These are phyloP conservation scores for Turdus rufiventris DNA, from an alignment of 2,113 vertebrate genomes.

Conservation along the genomic window DNA sequence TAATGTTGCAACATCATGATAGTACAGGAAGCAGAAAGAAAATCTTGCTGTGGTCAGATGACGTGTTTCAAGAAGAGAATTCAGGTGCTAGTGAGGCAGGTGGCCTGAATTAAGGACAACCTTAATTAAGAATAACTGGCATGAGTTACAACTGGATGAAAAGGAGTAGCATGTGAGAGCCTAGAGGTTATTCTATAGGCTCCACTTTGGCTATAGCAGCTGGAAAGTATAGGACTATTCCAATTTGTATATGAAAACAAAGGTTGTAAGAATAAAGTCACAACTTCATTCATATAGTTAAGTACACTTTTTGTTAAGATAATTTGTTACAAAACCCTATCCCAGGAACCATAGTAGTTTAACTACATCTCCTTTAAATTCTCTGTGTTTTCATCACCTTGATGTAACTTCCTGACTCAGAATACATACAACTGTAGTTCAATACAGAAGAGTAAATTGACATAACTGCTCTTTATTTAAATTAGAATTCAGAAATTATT, in stretches of 20 bases:
- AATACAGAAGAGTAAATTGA: background rate
- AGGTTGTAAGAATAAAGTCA: background rate
- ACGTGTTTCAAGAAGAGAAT: background rate
- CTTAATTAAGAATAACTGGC: background rate
- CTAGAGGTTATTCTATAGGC: background rate
- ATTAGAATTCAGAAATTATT: background rate
- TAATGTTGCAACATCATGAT: background rate
- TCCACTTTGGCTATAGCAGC: background rate
- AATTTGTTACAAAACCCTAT: background rate
- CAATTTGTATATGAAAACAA: background rate
- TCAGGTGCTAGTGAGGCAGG: background rate
- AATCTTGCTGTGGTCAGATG: background rate
- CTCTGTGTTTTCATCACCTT: background rate
- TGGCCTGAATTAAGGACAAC: background rate
- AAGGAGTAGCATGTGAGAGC: background rate
- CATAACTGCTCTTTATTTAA: background rate
- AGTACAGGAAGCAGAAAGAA: background rate
- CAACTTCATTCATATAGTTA: background rate
- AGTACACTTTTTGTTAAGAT: background rate
- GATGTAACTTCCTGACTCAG: background rate
- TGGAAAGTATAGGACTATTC: background rate
- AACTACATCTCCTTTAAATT: background rate
- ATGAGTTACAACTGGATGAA: background rate
- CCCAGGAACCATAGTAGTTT: background rate
- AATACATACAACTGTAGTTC: background rate